phyloP scores from a whole-genome alignment of 1,140 invertebrate genomes.

The Yoshiicerus persimilis region DNA sequence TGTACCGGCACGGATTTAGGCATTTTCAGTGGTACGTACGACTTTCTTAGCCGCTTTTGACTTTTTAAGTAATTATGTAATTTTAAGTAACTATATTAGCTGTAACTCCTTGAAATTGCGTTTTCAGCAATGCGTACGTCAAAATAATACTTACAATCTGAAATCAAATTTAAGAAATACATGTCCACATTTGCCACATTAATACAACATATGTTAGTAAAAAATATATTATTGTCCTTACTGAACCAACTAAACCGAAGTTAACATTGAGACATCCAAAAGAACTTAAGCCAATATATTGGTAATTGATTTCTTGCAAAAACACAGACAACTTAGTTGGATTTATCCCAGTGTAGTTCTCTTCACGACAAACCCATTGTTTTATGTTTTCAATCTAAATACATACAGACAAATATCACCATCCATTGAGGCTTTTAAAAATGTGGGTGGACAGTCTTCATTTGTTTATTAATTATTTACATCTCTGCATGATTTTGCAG shows the following conservation, averaged over 20 bases:
- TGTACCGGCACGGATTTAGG: no score
- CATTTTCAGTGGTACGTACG: no score
- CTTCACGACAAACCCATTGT: background rate
- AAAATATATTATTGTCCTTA: background rate
- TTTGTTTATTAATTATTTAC: no score
- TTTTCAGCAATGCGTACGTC: constrained; percentile 10
- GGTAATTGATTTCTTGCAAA: background rate
- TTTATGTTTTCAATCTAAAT: constrained; percentile 1
- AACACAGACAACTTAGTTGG: background rate
- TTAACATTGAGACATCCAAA: constrained; percentile 4
- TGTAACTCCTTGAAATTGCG: background rate
- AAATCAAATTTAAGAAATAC: background rate
- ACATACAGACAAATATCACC: background rate
- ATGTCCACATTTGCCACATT: background rate
- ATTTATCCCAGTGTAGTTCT: background rate
- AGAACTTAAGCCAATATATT: background rate
- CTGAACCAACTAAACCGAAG: constrained; percentile 2
- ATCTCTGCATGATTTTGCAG: background rate
- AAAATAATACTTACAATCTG: constrained; percentile 12
- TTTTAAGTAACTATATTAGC: background rate
- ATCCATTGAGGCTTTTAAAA: background rate
- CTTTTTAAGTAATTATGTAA: background rate
- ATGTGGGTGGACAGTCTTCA: no score
- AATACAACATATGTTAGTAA: background rate
- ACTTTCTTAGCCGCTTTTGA: no score